Conservation (phyloP, 2,888 invertebrate genomes). For the Ctena decussata region DNA sequence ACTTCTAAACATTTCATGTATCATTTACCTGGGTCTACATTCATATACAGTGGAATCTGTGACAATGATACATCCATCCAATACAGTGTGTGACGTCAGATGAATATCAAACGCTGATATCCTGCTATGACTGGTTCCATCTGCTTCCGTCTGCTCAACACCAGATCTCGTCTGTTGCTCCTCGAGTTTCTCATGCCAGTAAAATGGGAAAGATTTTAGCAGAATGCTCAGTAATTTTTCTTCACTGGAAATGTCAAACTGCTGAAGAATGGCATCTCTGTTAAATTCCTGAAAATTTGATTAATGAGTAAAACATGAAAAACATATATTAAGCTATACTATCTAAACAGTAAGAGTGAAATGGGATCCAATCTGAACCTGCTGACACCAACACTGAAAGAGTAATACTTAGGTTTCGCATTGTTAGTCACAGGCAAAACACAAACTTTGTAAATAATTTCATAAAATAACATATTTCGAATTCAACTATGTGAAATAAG, state of each 20-base stretch:
- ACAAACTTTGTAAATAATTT: too few relatives aligned
- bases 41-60: conserved; percentile 90
- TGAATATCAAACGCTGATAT: conserved; percentile 73
- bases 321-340: too few relatives aligned
- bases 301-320: too few relatives aligned
- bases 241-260: conserved; percentile 88
- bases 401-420: too few relatives aligned
- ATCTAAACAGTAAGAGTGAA: too few relatives aligned
- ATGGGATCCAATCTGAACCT: too few relatives aligned
- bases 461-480: too few relatives aligned
- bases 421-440: too few relatives aligned
- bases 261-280: conserved; percentile 89
- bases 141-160: conserved; percentile 23
- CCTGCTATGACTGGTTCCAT: conserved; percentile 12
- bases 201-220: conserved; percentile 86
- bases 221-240: conserved; percentile 88
- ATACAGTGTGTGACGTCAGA: conserved; percentile 80
- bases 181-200: conserved; percentile 81
- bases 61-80: conserved; percentile 89
- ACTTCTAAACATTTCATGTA: too few relatives aligned
- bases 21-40: conserved; percentile 89
- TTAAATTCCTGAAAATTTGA: conserved; percentile 89
- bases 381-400: too few relatives aligned
- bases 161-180: conserved; percentile 44
- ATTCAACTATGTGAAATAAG: too few relatives aligned